A percentile compares a stretch with the other conserved stretches of the same genome.
Evolutionary conservation across 2,888 invertebrate species (phyloP).

Genomic region (Byasa hedistus): DNA sequence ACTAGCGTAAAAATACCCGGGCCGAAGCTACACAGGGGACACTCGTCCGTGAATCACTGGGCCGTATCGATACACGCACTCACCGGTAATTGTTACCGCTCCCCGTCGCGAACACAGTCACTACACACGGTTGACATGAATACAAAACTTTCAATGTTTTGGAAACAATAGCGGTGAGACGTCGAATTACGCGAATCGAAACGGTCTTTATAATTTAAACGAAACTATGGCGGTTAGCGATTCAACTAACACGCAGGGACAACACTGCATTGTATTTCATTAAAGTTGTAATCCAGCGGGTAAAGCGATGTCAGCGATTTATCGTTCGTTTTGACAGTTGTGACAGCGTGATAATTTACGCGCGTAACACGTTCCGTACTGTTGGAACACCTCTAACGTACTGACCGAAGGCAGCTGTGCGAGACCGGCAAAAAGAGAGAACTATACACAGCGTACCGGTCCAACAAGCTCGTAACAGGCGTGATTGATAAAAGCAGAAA

Average conservation of each 20-base stretch:
- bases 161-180: constrained; percentile 58
- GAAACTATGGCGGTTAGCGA: constrained; percentile 21
- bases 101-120: constrained; percentile 57
- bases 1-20: constrained; percentile 48
- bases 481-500: constrained; percentile 37
- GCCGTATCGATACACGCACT: constrained; percentile 67
- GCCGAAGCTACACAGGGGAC: constrained; percentile 60
- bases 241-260: constrained; percentile 6
- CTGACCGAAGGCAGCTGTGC: constrained; percentile 71
- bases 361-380: constrained; percentile 56
- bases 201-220: constrained; percentile 21
- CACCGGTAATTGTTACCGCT: constrained; percentile 64
- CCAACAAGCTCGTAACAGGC: constrained; percentile 49
- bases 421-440: constrained; percentile 70
- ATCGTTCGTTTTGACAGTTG: constrained; percentile 49
- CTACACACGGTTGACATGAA: constrained; percentile 57
- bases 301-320: constrained; percentile 5
- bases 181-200: constrained; percentile 48
- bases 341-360: constrained; percentile 44
- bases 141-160: constrained; percentile 62
- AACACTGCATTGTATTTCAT: constrained; percentile 27
- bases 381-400: constrained; percentile 66
- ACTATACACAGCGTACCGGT: constrained; percentile 58
- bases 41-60: constrained; percentile 60
- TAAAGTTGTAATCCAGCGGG: constrained; percentile 15